Conservation (phyloP, 2,113 vertebrate genomes). For the Oriolus oriolus region DNA sequence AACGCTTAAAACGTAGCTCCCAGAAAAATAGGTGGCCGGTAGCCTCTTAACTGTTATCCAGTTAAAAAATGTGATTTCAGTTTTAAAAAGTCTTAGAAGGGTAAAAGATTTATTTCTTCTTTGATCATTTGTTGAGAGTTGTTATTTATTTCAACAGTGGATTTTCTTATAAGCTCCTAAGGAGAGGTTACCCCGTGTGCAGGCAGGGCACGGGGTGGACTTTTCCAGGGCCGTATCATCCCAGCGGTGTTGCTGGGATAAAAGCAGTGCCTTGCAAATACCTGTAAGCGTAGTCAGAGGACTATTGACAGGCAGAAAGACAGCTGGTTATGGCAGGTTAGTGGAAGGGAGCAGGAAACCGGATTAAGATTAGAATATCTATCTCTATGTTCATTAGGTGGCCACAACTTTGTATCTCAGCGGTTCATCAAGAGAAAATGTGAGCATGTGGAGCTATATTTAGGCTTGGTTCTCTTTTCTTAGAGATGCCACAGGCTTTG, state of each 20-base stretch:
- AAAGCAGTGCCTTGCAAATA: conserved; percentile 60
- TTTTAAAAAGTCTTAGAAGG: conserved; percentile 73
- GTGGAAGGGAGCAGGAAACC: conserved; percentile 11
- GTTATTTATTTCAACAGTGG: conserved; percentile 74
- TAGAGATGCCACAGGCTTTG: conserved; percentile 10
- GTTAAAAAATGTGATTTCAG: conserved; percentile 73
- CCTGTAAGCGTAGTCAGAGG: conserved; percentile 26
- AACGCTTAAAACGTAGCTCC: conserved; percentile 58
- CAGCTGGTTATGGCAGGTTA: conserved; percentile 10
- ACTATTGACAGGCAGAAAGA: neutral
- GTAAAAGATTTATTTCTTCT: conserved; percentile 78
- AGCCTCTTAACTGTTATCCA: conserved; percentile 70
- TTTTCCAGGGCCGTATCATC: conserved; percentile 47
- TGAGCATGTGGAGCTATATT: neutral
- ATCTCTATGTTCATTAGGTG: neutral
- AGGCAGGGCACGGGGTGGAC: conserved; percentile 30
- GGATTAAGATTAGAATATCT: neutral
- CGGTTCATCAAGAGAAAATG: neutral
- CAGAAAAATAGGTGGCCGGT: conserved; percentile 64
- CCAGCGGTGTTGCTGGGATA: conserved; percentile 13
- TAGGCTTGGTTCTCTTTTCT: neutral
- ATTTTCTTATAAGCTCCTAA: conserved; percentile 67
- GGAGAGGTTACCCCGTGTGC: conserved; percentile 55
- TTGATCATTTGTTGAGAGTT: conserved; percentile 77
- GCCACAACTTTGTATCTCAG: conserved; percentile 14